A percentile compares a stretch with the other conserved stretches of the same genome.
Evolutionary conservation across 2,888 invertebrate genomes (phyloP).

Genomic region (Eupithecia dodoneata): DNA sequence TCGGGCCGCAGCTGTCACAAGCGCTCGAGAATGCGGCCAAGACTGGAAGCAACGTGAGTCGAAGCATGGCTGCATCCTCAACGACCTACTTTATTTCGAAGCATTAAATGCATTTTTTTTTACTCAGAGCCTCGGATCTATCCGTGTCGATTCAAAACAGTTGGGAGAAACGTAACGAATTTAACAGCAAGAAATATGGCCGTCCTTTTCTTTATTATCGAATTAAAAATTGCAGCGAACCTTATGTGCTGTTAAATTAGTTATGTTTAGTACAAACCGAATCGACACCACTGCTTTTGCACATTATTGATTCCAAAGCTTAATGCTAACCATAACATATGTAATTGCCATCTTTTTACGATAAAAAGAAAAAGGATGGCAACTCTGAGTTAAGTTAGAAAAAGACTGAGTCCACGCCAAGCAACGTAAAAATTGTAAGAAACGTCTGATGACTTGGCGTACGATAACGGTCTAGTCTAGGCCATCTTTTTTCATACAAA

Average conservation of each 20-base stretch:
- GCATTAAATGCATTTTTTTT: background rate
- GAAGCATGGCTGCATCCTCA: conserved; percentile 65
- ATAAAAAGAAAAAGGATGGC: background rate
- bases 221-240: no score
- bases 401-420: background rate
- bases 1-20: conserved; percentile 81
- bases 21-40: conserved; percentile 89
- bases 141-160: background rate
- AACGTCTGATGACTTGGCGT: background rate
- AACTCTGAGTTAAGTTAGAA: background rate
- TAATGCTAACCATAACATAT: no score
- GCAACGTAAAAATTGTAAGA: background rate
- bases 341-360: no score
- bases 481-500: background rate
- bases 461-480: background rate
- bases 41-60: conserved; percentile 86
- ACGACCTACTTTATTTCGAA: conserved; percentile 13
- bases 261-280: no score
- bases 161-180: no score
- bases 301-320: background rate
- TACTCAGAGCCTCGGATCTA: background rate
- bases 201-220: no score
- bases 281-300: no score
- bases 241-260: no score
- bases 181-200: no score